These are phyloP conservation scores for Anser brachyrhynchus DNA, from an alignment of 2,113 vertebrate species.

Conservation along the genomic window DNA sequence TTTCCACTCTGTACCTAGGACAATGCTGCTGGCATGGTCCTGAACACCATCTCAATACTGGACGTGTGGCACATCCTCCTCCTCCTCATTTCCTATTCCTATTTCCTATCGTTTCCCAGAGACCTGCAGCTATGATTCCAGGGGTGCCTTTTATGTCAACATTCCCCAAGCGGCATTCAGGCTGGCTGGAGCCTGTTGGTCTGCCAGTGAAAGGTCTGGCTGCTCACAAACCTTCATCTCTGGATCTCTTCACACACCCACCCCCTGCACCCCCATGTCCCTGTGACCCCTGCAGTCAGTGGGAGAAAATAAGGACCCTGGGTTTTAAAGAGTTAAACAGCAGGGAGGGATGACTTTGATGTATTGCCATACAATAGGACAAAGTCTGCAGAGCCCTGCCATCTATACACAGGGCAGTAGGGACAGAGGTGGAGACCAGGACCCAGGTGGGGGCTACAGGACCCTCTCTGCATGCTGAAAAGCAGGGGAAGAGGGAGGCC, in stretches of 20 bases:
- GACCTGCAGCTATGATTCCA: neutral
- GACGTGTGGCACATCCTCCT: neutral
- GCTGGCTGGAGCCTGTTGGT: neutral
- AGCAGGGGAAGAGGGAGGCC: rapidly evolving
- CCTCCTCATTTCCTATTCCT: neutral
- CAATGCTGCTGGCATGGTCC: neutral
- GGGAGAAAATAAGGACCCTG: neutral
- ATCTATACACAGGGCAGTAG: rapidly evolving
- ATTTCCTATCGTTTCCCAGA: neutral
- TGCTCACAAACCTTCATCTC: neutral
- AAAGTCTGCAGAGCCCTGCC: rapidly evolving
- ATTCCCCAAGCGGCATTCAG: rapidly evolving
- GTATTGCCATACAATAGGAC: rapidly evolving
- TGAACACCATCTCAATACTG: neutral
- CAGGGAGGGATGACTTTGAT: rapidly evolving
- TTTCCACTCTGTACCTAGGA: neutral
- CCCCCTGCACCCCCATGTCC: neutral
- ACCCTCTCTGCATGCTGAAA: neutral
- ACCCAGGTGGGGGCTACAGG: neutral
- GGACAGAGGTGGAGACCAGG: neutral
- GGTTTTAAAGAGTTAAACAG: neutral
- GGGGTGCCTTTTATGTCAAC: neutral
- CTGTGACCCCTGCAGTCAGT: neutral
- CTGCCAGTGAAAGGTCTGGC: neutral
- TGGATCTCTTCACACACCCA: neutral